Evolutionary conservation across 2,797 vertebrate species (phyloP).

Genomic region (Trachops cirrhosus): DNA sequence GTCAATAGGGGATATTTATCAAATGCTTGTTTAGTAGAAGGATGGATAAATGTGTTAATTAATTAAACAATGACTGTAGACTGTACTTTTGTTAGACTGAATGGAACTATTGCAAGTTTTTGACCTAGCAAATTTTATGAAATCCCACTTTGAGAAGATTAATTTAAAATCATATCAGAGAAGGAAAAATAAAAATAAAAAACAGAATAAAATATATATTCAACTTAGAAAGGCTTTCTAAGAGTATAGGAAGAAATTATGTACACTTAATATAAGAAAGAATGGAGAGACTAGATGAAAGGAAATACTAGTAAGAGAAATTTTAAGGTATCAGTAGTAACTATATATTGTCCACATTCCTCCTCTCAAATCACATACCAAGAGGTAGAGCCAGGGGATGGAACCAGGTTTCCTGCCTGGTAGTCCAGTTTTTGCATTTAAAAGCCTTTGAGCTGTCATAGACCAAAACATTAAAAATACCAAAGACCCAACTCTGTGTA

Average conservation of each 20-base stretch:
- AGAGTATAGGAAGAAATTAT: not conserved
- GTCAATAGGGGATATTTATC: slow-evolving; percentile 3
- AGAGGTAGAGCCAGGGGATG: not conserved
- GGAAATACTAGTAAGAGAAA: not conserved
- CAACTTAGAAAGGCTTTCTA: not conserved
- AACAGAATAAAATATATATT: not conserved
- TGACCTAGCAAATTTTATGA: not conserved
- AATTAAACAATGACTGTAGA: not conserved
- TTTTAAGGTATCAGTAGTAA: not conserved
- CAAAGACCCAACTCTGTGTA: not conserved
- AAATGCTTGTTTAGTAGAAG: not conserved
- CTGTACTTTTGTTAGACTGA: not conserved
- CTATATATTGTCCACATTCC: not conserved
- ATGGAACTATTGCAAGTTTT: not conserved
- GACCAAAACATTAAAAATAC: not conserved
- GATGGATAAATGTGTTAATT: not conserved
- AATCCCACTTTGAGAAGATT: not conserved
- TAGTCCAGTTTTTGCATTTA: not conserved
- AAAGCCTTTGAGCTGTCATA: not conserved
- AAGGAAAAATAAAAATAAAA: not conserved
- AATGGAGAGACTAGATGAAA: not conserved
- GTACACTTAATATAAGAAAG: not conserved
- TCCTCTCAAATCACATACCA: not conserved
- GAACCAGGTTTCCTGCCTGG: not conserved
- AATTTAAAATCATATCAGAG: not conserved